phyloP scores from a whole-genome alignment of 2,113 vertebrate species.

The Callipepla squamata region DNA sequence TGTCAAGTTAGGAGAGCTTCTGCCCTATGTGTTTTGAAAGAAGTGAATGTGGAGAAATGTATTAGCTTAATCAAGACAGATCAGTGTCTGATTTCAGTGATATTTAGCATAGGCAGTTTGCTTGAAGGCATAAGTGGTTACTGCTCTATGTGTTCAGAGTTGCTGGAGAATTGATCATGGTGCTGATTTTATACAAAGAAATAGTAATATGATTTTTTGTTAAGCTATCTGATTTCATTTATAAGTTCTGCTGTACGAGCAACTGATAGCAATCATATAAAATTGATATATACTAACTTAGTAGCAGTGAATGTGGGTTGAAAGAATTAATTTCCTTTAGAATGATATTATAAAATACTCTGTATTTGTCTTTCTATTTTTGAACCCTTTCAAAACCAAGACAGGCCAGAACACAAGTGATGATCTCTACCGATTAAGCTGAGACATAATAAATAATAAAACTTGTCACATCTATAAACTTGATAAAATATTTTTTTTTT shows the following conservation, averaged over 20 bases:
- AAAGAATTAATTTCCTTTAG: conserved; percentile 25
- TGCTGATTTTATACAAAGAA: not conserved
- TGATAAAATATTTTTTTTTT: not conserved
- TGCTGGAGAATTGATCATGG: not conserved
- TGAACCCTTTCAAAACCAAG: not conserved
- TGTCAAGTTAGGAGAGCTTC: not conserved
- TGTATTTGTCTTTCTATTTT: not conserved
- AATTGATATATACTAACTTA: not conserved
- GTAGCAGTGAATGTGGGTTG: not conserved
- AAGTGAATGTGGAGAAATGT: not conserved
- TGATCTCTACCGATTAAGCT: conserved; percentile 3
- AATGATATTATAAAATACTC: not conserved
- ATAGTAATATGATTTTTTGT: not conserved
- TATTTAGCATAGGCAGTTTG: not conserved
- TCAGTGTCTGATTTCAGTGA: not conserved
- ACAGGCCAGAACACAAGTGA: not conserved
- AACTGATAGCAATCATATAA: not conserved
- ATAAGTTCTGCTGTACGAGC: not conserved
- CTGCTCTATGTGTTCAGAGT: not conserved
- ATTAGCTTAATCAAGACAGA: not conserved
- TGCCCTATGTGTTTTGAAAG: accelerated
- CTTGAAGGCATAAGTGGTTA: not conserved
- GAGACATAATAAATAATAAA: conserved; percentile 38
- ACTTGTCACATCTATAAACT: not conserved
- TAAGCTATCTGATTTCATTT: not conserved